Base-by-base conservation (phyloP, 2,797 vertebrate genomes). In the Tinamus major region DNA sequence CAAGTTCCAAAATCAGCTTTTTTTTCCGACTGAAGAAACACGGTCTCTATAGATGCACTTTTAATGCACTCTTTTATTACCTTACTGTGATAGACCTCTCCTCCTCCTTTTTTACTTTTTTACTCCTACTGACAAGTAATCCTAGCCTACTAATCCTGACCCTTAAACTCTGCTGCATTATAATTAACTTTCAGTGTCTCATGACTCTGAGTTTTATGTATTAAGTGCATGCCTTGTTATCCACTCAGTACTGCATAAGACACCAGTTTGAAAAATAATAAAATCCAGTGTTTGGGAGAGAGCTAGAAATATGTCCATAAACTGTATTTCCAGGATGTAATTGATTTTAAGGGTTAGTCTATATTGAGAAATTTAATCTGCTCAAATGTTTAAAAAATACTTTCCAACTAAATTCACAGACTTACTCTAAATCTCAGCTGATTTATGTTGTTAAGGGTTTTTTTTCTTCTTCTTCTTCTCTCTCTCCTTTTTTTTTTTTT, bases 181-280 rank as follows among this genome's bases (percentile, higher is more conserved):
- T 92, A 96, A 93, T 94, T 93, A 93, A 89, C 93, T 94, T 91
- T 19, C 65, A 69, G 83, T 70, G 85, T 88, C 92, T 92, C 87
- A 88, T 95, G 91, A 95, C 85, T 94, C 88, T 92, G 79, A 94
- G 84, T 95, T 92, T 93, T 93, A 27, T 87, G 82, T 90, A 89
- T 93, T 94, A 95, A 95, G 92, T 89, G 71, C 63, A 79, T 71
- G 71, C 85, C 78, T 94, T 94, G 53, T 91, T 94, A 85, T 96
- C 79, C 55, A 37, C 51, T 94, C 80, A 74, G 59, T 64, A 24
- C 79, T 77, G 67, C 68, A 42, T 79, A 64, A 92, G 56, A 84
- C 63, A 72, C 39, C 0, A 0, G n/a, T 72, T 84, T 92, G 64
- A 91, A 27, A 84, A 87, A 94, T 77, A 92, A 79, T 62, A 48